Evolutionary conservation across 2,797 vertebrate species (phyloP).

Genomic region (Thunnus albacares): DNA sequence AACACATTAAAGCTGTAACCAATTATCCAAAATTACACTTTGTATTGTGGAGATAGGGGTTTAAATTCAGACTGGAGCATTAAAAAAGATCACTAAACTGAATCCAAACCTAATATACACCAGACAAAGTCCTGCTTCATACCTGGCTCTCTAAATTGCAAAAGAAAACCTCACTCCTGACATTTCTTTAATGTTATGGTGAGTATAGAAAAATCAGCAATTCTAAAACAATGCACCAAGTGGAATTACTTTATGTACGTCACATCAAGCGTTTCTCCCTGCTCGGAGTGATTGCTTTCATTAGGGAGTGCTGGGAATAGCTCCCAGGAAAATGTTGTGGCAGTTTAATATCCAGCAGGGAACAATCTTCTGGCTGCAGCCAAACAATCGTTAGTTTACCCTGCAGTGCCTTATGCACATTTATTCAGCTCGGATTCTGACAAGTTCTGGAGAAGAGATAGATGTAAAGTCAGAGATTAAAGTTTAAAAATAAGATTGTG

Average conservation of each 20-base stretch:
- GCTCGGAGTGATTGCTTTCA: constrained; percentile 72
- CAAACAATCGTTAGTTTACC: constrained; percentile 40
- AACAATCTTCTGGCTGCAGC: constrained; percentile 68
- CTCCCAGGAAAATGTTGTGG: constrained; percentile 55
- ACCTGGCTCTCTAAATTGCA: neutral
- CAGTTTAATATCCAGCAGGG: constrained; percentile 77
- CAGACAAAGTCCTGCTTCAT: neutral
- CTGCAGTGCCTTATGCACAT: constrained; percentile 27
- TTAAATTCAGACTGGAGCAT: neutral
- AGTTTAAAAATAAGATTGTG: neutral
- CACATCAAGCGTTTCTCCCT: constrained; percentile 42
- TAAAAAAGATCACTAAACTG: neutral
- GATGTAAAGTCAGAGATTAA: constrained; percentile 25
- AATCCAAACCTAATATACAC: neutral
- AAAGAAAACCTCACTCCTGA: neutral
- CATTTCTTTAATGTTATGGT: neutral
- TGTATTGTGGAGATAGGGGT: neutral
- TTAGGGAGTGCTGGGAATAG: constrained; percentile 68
- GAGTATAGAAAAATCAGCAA: constrained; percentile 21
- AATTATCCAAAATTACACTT: neutral
- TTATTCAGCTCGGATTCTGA: constrained; percentile 31
- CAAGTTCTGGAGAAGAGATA: neutral
- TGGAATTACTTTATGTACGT: constrained; percentile 46
- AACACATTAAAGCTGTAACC: neutral
- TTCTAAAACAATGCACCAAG: constrained; percentile 35